Percentiles rank a stretch among this genome's conserved stretches.
Evolutionary conservation across 2,113 vertebrate genomes (phyloP).

Genomic region (Lophius piscatorius): DNA sequence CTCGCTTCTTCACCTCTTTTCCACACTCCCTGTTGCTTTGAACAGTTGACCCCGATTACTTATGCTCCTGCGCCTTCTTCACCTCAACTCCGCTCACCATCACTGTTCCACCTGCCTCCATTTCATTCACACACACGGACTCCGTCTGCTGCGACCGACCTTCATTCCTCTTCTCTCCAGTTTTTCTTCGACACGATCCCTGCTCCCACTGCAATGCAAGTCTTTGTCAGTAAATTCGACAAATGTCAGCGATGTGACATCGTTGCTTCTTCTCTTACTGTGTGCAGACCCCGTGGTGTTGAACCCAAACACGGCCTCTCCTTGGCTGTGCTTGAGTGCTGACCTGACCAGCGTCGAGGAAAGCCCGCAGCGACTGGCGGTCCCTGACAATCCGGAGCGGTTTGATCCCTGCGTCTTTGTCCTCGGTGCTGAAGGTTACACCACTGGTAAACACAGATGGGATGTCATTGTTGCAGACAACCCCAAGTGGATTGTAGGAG

Average conservation of each 20-base stretch:
- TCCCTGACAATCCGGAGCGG: constrained; percentile 75
- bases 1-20: too few relatives aligned
- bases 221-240: neutral
- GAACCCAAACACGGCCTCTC: constrained; percentile 76
- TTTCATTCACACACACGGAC: too few relatives aligned
- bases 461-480: constrained; percentile 76
- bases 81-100: too few relatives aligned
- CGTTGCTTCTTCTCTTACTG: neutral
- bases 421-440: constrained; percentile 75
- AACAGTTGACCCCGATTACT: too few relatives aligned
- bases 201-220: too few relatives aligned
- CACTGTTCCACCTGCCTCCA: too few relatives aligned
- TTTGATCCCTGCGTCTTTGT: constrained; percentile 81
- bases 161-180: too few relatives aligned
- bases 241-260: neutral
- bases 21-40: too few relatives aligned
- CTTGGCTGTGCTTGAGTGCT: constrained; percentile 70
- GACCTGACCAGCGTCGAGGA: constrained; percentile 69
- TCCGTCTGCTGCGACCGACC: too few relatives aligned
- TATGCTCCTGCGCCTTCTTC: too few relatives aligned
- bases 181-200: too few relatives aligned
- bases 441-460: constrained; percentile 78
- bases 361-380: constrained; percentile 56
- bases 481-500: constrained; percentile 79
- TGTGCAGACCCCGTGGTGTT: constrained; percentile 76